phyloP scores from a whole-genome alignment of 92 coral and sea anemone species.

The Pocillopora grandis region DNA sequence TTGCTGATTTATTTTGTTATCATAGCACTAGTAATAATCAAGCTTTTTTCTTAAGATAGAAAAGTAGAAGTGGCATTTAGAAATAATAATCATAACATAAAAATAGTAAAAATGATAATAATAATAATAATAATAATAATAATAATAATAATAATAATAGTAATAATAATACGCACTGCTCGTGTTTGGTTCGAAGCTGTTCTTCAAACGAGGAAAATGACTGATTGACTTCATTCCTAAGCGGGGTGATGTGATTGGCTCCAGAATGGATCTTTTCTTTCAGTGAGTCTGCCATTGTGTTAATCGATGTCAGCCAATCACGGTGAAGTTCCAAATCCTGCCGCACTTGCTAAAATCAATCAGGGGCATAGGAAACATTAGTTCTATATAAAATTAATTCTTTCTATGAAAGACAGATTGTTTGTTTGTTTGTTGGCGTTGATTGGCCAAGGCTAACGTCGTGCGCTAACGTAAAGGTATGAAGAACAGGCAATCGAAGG shows the following conservation, averaged over 20 bases:
- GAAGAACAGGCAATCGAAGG: too few species aligned
- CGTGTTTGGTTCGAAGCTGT: conserved; percentile 55
- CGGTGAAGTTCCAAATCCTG: conserved; percentile 82
- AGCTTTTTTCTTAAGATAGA: too few species aligned
- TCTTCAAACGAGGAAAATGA: conserved; percentile 65
- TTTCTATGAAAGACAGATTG: too few species aligned
- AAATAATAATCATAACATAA: too few species aligned
- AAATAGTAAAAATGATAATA: not conserved
- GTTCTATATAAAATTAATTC: not conserved
- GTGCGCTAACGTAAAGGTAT: too few species aligned
- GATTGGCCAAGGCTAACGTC: too few species aligned
- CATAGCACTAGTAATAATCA: too few species aligned
- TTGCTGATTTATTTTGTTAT: not conserved
- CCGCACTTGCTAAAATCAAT: conserved; percentile 52
- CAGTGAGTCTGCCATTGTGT: conserved; percentile 63
- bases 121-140: not conserved
- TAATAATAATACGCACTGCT: conserved; percentile 29
- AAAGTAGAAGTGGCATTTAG: too few species aligned
- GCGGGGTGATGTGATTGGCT: conserved; percentile 66
- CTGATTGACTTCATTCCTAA: conserved; percentile 66
- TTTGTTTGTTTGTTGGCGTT: too few species aligned
- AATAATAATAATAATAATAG: not conserved
- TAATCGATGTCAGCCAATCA: conserved; percentile 71
- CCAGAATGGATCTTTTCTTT: conserved; percentile 53
- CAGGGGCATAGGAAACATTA: not conserved